Conservation (phyloP, 2,888 invertebrate species). For the Linnaemya vulpina region DNA sequence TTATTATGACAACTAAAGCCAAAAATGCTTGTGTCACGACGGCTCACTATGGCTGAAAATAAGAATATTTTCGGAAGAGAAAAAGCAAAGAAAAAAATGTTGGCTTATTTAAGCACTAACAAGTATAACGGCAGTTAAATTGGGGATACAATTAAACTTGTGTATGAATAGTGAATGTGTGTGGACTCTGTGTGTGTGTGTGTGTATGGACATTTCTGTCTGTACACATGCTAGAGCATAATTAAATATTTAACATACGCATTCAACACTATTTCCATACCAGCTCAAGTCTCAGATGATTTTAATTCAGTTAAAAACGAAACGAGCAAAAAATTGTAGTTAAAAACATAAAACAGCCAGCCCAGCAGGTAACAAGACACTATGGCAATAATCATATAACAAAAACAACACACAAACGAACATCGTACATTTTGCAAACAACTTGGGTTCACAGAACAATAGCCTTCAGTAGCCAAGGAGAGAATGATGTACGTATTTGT, state of each 20-base stretch:
- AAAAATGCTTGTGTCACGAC: background rate
- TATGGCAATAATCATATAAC: conserved; percentile 34
- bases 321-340: background rate
- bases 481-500: background rate
- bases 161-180: conserved; percentile 7
- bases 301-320: conserved; percentile 53
- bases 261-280: conserved; percentile 46
- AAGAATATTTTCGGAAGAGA: background rate
- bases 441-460: background rate
- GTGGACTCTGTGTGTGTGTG: background rate
- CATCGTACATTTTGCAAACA: background rate
- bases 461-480: background rate
- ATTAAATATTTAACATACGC: conserved; percentile 66
- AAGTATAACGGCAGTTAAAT: conserved; percentile 13
- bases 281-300: conserved; percentile 61
- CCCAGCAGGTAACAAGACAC: conserved; percentile 32
- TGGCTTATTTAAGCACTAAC: background rate
- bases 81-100: background rate
- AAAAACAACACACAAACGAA: background rate
- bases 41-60: conserved; percentile 17
- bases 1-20: conserved; percentile 27
- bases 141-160: conserved; percentile 41
- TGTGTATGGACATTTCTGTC: background rate
- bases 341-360: conserved; percentile 3
- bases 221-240: conserved; percentile 44